Conservation (phyloP, 2,888 invertebrate genomes). For the Didymodactylos carnosus region DNA sequence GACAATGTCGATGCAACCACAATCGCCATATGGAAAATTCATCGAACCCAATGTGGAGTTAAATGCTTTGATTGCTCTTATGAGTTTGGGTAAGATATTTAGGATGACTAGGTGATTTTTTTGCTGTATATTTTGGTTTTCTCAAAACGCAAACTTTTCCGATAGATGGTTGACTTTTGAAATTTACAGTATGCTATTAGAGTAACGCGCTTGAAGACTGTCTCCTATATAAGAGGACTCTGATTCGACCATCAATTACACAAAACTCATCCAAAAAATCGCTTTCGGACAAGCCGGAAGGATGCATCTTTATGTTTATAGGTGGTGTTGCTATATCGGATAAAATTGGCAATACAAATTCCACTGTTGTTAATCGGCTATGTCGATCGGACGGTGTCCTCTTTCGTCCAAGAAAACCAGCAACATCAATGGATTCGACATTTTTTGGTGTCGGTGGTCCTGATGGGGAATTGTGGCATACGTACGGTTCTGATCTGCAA, state of each 20-base stretch:
- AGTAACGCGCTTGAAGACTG: no score
- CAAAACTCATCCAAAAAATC: no score
- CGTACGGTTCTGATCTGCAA: conserved; percentile 15
- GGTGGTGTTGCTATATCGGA: not conserved
- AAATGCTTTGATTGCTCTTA: conserved; percentile 20
- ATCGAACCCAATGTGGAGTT: conserved; percentile 18
- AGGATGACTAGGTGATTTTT: no score
- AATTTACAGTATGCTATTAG: no score
- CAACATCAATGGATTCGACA: not conserved
- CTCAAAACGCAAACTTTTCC: no score
- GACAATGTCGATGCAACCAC: conserved; percentile 21
- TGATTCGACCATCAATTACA: no score
- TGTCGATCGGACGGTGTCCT: not conserved
- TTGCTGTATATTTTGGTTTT: no score
- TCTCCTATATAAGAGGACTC: no score
- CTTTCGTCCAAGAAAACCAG: not conserved
- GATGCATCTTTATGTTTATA: not conserved
- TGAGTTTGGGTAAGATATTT: conserved; percentile 20
- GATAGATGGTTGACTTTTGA: not conserved
- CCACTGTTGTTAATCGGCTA: not conserved
- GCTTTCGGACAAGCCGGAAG: no score
- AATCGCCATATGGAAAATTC: conserved; percentile 20
- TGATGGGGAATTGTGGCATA: conserved; percentile 25
- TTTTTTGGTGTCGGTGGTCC: conserved; percentile 17
- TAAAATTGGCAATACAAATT: not conserved